Evolutionary conservation across 2,888 invertebrate genomes (phyloP).

Genomic region (Orthonychiurus folsomi): DNA sequence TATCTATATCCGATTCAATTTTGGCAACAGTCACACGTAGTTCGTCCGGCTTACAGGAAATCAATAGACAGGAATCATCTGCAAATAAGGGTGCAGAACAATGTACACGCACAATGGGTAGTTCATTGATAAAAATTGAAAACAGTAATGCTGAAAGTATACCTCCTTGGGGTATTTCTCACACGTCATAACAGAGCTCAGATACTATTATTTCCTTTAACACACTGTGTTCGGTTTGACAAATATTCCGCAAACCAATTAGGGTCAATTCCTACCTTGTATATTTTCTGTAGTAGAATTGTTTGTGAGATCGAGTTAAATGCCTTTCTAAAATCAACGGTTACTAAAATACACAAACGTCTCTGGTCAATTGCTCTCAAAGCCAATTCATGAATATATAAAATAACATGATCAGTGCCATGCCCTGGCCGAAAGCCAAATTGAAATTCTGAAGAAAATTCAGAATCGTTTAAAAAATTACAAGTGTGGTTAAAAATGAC

Average conservation of each 20-base stretch:
- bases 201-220: neutral
- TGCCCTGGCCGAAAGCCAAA: neutral
- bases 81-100: neutral
- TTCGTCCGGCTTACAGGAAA: neutral
- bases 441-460: neutral
- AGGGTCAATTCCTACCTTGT: neutral
- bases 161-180: neutral
- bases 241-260: neutral
- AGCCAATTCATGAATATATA: neutral
- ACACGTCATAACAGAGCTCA: neutral
- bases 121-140: conserved; percentile 5
- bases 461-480: neutral
- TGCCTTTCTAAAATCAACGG: neutral
- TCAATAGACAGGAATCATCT: neutral
- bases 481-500: neutral
- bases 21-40: neutral
- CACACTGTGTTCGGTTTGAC: neutral
- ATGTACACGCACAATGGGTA: neutral
- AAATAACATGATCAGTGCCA: neutral
- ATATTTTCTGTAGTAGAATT: neutral
- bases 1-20: neutral
- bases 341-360: neutral
- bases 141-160: neutral
- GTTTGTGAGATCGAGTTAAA: neutral
- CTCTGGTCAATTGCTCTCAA: neutral